A percentile compares a stretch with the other conserved stretches of the same genome.
These are phyloP conservation scores for Argyresthia albistria DNA, from an alignment of 2,888 invertebrate species.

Conservation along the genomic window DNA sequence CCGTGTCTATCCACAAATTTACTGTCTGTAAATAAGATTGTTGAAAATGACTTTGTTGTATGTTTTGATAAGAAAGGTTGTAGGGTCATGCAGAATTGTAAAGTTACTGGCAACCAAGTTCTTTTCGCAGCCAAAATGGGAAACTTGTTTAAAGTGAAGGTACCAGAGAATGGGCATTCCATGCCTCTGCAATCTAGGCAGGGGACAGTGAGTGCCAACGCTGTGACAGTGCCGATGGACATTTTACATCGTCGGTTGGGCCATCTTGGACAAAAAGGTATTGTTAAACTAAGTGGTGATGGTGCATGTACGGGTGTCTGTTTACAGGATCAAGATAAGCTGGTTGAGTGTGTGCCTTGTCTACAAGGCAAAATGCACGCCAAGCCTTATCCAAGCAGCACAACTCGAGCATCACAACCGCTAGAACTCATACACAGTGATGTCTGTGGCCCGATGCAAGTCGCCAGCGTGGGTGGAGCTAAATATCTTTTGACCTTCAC, in stretches of 20 bases:
- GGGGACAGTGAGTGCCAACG: neutral
- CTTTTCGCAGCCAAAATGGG: neutral
- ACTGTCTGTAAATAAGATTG: neutral
- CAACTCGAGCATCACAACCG: neutral
- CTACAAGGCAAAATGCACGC: neutral
- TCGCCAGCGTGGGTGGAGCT: slow-evolving; percentile 4
- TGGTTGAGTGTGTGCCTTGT: neutral
- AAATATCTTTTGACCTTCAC: slow-evolving; percentile 7
- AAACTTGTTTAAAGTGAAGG: neutral
- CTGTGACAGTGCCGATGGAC: neutral
- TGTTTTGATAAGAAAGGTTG: neutral
- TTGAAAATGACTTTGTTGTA: neutral
- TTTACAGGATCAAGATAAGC: neutral
- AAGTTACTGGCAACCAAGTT: neutral
- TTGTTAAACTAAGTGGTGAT: neutral
- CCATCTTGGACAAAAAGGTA: neutral
- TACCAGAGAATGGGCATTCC: neutral
- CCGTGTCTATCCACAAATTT: neutral
- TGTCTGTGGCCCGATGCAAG: slow-evolving; percentile 7
- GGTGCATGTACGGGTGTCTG: neutral
- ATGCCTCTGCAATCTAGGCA: neutral
- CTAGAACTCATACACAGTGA: slow-evolving; percentile 6
- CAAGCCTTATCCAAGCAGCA: neutral
- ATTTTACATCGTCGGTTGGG: neutral
- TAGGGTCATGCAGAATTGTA: neutral